Conservation (phyloP, 2,797 vertebrate species). For the Aythya fuligula region DNA sequence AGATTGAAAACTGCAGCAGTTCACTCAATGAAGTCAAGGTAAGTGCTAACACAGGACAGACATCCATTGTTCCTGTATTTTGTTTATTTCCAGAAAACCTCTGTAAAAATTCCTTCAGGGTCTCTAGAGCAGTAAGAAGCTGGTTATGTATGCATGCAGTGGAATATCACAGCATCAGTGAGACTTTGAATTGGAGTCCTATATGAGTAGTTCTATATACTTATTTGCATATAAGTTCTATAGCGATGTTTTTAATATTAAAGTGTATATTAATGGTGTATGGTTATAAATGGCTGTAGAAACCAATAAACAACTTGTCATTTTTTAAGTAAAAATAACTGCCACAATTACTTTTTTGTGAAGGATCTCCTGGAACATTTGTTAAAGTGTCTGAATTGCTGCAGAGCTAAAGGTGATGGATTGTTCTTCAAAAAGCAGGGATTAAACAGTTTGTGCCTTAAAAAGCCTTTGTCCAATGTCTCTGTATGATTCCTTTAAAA, state of each 20-base stretch:
- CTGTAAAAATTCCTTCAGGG: background rate
- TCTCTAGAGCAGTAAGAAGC: background rate
- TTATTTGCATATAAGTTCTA: background rate
- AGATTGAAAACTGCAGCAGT: conserved; percentile 76
- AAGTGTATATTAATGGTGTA: background rate
- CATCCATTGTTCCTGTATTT: fast-evolving
- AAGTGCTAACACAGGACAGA: background rate
- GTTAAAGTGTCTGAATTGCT: background rate
- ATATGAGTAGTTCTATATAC: background rate
- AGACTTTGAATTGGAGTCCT: background rate
- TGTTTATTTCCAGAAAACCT: background rate
- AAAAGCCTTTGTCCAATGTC: background rate
- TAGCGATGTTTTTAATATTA: background rate
- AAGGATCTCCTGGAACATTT: background rate
- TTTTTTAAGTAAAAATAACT: background rate
- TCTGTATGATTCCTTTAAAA: background rate
- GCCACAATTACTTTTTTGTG: background rate
- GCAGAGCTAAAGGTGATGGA: background rate
- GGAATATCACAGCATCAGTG: background rate
- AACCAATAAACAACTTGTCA: background rate
- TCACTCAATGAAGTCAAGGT: conserved; percentile 86
- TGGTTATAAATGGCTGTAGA: background rate
- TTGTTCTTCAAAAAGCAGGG: background rate
- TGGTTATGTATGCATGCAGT: background rate
- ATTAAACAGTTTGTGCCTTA: background rate